Percentiles rank a stretch among this genome's conserved stretches.
phyloP scores from a whole-genome alignment of 1,140 invertebrate genomes.

The Cotesia glomerata region DNA sequence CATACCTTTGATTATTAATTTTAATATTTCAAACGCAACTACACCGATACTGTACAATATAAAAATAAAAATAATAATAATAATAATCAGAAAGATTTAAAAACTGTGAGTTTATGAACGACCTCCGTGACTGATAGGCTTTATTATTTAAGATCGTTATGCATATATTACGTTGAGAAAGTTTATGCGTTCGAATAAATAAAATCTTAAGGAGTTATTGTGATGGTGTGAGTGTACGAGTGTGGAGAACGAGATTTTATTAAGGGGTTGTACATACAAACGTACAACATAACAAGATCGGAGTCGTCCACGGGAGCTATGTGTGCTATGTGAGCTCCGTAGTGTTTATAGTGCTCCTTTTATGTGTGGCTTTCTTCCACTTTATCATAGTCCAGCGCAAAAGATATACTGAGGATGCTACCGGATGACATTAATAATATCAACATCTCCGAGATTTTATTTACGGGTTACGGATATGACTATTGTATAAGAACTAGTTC shows the following conservation, averaged over 20 bases:
- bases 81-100: conserved; percentile 8
- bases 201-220: conserved; percentile 24
- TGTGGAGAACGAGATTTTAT: conserved; percentile 48
- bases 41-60: background rate
- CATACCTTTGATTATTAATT: no score
- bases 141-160: conserved; percentile 60
- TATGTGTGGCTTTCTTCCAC: conserved; percentile 27
- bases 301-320: no score
- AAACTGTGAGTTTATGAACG: conserved; percentile 13
- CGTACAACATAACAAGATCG: no score
- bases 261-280: background rate
- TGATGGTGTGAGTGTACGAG: background rate
- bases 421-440: conserved; percentile 11
- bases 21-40: no score
- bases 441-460: background rate
- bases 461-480: no score
- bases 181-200: background rate
- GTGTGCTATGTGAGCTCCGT: no score
- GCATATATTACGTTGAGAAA: conserved; percentile 49
- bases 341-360: background rate
- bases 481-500: no score
- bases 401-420: background rate
- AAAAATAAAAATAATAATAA: background rate
- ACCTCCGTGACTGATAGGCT: conserved; percentile 57
- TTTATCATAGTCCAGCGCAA: background rate